Evolutionary conservation across 1,140 invertebrate species (phyloP).

Genomic region (Solen grandis): DNA sequence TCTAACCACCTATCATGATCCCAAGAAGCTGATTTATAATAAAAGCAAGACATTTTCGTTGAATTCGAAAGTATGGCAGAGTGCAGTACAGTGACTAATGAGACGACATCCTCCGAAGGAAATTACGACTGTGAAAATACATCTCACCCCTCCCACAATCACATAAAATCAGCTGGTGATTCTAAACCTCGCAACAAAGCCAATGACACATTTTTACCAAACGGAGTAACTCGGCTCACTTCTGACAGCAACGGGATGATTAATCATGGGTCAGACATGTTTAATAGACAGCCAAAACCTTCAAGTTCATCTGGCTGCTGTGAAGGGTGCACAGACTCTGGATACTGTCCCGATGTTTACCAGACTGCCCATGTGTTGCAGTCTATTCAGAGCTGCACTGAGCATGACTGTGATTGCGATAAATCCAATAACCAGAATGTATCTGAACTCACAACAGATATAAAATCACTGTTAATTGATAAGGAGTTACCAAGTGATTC

Average conservation of each 20-base stretch:
- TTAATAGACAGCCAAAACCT: neutral
- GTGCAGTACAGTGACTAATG: neutral
- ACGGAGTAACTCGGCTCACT: slow-evolving; percentile 27
- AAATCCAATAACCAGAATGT: slow-evolving; percentile 31
- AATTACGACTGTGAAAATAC: neutral
- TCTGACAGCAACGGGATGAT: slow-evolving; percentile 31
- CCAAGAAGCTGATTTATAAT: neutral
- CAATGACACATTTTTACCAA: neutral
- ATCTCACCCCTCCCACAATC: slow-evolving; percentile 39
- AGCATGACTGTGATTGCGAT: slow-evolving; percentile 38
- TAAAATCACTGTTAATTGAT: slow-evolving; percentile 14
- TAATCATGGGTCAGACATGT: slow-evolving; percentile 1
- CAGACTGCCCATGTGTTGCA: neutral
- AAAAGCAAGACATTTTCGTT: neutral
- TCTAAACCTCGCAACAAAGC: neutral
- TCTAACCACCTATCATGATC: neutral
- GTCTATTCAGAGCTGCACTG: neutral
- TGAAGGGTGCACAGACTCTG: neutral
- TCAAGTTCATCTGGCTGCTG: neutral
- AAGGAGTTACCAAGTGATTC: slow-evolving; percentile 35
- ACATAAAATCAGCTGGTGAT: neutral
- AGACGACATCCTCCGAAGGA: neutral
- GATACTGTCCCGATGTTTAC: neutral
- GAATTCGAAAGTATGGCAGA: neutral
- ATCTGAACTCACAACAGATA: slow-evolving; percentile 4